phyloP scores from a whole-genome alignment of 2,113 vertebrate genomes.

The Callithrix jacchus region DNA sequence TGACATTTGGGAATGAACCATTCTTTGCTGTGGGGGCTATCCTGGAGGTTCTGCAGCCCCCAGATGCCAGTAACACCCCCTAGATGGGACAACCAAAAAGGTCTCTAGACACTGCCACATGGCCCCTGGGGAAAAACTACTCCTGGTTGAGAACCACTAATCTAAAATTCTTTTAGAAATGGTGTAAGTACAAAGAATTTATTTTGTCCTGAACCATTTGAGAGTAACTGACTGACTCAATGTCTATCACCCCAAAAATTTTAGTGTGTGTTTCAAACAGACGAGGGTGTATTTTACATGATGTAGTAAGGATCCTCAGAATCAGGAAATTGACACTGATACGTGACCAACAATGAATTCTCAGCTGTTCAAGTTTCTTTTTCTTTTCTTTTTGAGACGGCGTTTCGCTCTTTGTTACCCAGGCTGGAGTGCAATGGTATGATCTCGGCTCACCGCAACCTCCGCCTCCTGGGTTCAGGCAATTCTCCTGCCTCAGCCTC shows the following conservation, averaged over 20 bases:
- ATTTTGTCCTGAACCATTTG: not conserved
- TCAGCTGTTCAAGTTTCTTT: not conserved
- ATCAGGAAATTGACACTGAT: not conserved
- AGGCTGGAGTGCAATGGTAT: no score
- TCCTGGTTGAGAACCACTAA: not conserved
- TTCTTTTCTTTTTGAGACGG: no score
- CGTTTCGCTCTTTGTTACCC: no score
- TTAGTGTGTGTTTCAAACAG: not conserved
- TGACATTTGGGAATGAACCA: fast-evolving
- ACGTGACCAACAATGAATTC: fast-evolving
- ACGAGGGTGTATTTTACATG: fast-evolving
- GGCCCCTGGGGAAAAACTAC: no score
- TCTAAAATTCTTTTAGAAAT: not conserved
- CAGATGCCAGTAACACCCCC: not conserved
- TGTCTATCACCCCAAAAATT: fast-evolving
- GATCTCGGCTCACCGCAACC: no score
- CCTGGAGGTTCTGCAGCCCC: not conserved
- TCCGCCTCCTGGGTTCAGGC: no score
- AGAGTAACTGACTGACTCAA: not conserved
- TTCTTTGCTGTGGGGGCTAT: not conserved
- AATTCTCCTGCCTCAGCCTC: no score
- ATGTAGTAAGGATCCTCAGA: no score
- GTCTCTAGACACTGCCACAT: not conserved
- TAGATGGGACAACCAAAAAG: not conserved
- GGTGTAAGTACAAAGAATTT: not conserved